Conservation (phyloP, 2,113 vertebrate genomes). For the Nothoprocta perdicaria region DNA sequence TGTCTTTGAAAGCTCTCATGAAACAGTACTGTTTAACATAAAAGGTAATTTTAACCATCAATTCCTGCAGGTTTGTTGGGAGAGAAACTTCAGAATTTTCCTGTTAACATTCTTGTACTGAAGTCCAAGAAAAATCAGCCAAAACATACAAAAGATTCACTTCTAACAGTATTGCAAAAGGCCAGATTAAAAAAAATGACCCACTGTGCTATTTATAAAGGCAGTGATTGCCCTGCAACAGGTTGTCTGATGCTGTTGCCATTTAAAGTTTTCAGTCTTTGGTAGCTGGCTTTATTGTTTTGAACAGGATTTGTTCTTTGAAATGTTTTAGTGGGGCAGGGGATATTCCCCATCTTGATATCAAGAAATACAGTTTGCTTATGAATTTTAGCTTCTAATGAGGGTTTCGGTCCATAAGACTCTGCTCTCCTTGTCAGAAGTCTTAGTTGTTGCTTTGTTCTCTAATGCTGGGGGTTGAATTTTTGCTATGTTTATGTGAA, state of each 20-base stretch:
- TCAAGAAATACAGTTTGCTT: not conserved
- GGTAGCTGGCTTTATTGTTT: not conserved
- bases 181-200: not conserved
- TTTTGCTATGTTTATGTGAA: not conserved
- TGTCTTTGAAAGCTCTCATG: not conserved
- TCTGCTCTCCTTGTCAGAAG: not conserved
- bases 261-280: not conserved
- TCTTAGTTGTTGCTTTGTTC: not conserved
- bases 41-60: not conserved
- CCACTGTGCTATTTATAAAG: no score
- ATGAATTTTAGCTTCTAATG: no score
- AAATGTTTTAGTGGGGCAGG: not conserved
- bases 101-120: not conserved
- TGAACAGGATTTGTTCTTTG: not conserved
- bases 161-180: not conserved
- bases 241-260: not conserved
- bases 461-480: not conserved
- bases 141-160: not conserved
- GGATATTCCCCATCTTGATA: no score
- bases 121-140: not conserved
- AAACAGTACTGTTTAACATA: not conserved
- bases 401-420: not conserved
- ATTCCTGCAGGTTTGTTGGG: not conserved
- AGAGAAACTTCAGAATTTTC: not conserved
- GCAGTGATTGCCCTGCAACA: not conserved